Conservation (phyloP, 2,888 invertebrate species). For the Lamellibrachia columna region DNA sequence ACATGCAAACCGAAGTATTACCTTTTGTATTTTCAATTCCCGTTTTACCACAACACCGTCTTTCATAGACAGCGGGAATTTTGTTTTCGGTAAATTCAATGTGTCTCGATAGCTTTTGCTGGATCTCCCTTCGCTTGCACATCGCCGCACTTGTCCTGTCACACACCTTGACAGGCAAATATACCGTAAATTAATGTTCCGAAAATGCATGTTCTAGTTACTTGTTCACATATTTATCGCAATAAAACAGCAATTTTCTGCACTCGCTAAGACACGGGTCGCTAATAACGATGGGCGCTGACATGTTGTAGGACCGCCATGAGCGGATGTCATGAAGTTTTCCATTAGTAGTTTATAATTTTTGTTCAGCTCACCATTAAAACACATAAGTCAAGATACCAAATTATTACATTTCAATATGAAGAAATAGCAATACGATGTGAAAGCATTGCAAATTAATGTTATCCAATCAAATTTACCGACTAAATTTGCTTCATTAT, state of each 20-base stretch:
- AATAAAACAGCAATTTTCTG: not conserved
- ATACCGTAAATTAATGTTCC: not conserved
- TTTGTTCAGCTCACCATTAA: not conserved
- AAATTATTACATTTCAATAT: not conserved
- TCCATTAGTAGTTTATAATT: not conserved
- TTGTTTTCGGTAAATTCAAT: slow-evolving; percentile 59
- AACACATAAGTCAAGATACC: not conserved
- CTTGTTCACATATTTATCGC: not conserved
- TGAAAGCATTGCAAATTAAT: not conserved
- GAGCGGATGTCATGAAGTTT: not conserved
- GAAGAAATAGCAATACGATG: not conserved
- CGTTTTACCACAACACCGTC: slow-evolving; percentile 51
- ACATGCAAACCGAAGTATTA: slow-evolving; percentile 30
- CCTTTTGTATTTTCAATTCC: slow-evolving; percentile 58
- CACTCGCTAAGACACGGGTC: not conserved
- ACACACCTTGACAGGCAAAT: not conserved
- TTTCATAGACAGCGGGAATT: slow-evolving; percentile 56
- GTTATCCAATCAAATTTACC: not conserved
- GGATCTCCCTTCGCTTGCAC: not conserved
- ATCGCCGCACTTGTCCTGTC: not conserved
- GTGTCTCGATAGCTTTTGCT: slow-evolving; percentile 48
- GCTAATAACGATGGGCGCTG: slow-evolving; percentile 23
- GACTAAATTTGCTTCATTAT: not conserved
- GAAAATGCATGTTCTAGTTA: slow-evolving; percentile 1
- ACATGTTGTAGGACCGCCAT: slow-evolving; percentile 27